A percentile compares a stretch with the other conserved stretches of the same genome.
These are phyloP conservation scores for Bursaphelenchus mucronatus DNA, from an alignment of 1,140 invertebrate species.

Conservation along the genomic window DNA sequence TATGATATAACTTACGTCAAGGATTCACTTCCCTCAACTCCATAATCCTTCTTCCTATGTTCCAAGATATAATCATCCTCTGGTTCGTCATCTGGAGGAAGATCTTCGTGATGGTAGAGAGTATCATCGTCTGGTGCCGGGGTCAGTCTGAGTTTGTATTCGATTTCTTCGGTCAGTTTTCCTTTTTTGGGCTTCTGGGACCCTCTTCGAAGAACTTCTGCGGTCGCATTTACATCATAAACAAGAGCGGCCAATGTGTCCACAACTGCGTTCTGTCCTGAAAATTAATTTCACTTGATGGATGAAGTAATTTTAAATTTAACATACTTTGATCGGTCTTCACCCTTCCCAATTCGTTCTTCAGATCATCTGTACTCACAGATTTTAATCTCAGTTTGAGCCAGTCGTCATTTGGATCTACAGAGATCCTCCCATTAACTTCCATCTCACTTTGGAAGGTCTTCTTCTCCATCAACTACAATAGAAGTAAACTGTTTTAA, in stretches of 20 bases:
- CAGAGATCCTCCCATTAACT: slow-evolving; percentile 56
- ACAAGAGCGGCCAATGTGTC: slow-evolving; percentile 60
- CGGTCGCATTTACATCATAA: slow-evolving; percentile 61
- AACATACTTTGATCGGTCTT: slow-evolving; percentile 52
- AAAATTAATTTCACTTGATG: slow-evolving; percentile 17
- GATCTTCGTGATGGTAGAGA: slow-evolving; percentile 45
- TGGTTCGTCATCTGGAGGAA: slow-evolving; percentile 33
- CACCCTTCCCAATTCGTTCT: slow-evolving; percentile 49
- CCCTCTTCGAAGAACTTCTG: slow-evolving; percentile 56
- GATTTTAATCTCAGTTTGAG: slow-evolving; percentile 55
- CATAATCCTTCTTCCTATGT: slow-evolving; percentile 56
- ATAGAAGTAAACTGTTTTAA: no score
- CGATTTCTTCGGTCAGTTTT: slow-evolving; percentile 46
- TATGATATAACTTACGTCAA: slow-evolving; percentile 41
- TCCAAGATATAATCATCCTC: slow-evolving; percentile 55
- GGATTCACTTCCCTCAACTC: slow-evolving; percentile 56
- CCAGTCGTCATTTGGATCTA: slow-evolving; percentile 57
- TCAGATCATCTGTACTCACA: slow-evolving; percentile 57
- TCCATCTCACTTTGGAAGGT: slow-evolving; percentile 59
- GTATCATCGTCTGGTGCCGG: slow-evolving; percentile 51
- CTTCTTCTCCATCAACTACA: slow-evolving; percentile 47
- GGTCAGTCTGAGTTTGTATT: slow-evolving; percentile 55
- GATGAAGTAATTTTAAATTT: neutral
- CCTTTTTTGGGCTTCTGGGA: slow-evolving; percentile 50
- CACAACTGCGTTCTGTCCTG: slow-evolving; percentile 51